Conservation (phyloP, 2,797 vertebrate genomes). For the Gephyroberyx darwinii region DNA sequence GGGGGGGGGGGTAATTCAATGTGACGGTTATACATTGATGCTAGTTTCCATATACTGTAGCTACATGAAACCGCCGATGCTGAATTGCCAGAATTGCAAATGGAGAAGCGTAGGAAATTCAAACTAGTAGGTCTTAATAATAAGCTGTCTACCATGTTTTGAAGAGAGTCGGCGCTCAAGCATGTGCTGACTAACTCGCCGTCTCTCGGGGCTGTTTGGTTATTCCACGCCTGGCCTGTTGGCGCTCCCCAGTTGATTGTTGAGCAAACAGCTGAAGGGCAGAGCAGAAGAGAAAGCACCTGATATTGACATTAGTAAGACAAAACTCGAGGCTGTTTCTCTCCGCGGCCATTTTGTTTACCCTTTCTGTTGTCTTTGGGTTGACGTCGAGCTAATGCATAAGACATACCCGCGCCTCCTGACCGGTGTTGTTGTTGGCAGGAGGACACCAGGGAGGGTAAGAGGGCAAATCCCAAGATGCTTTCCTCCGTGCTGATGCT, state of each 20-base stretch:
- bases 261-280: conserved; percentile 16
- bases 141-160: conserved; percentile 25
- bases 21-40: conserved; percentile 43
- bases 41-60: conserved; percentile 62
- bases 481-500: conserved; percentile 64
- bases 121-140: conserved; percentile 11
- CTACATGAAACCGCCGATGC: conserved; percentile 18
- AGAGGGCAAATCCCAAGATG: conserved; percentile 70
- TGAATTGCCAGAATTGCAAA: conserved; percentile 36
- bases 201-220: background rate
- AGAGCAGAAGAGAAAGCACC: conserved; percentile 12
- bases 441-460: conserved; percentile 19
- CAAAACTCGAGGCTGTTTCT: background rate
- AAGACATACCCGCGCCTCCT: conserved; percentile 47
- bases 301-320: conserved; percentile 18
- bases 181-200: conserved; percentile 33
- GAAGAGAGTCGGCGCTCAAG: conserved; percentile 1
- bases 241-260: background rate
- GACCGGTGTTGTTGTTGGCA: conserved; percentile 71
- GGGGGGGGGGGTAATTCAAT: conserved; percentile 34
- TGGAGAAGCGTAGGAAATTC: conserved; percentile 21
- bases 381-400: conserved; percentile 48
- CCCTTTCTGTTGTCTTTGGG: conserved; percentile 46
- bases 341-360: conserved; percentile 20
- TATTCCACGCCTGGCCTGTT: background rate